Percentiles rank a stretch among this genome's conserved stretches.
Evolutionary conservation across 1,140 invertebrate genomes (phyloP).

Genomic region (Cotesia vestalis): DNA sequence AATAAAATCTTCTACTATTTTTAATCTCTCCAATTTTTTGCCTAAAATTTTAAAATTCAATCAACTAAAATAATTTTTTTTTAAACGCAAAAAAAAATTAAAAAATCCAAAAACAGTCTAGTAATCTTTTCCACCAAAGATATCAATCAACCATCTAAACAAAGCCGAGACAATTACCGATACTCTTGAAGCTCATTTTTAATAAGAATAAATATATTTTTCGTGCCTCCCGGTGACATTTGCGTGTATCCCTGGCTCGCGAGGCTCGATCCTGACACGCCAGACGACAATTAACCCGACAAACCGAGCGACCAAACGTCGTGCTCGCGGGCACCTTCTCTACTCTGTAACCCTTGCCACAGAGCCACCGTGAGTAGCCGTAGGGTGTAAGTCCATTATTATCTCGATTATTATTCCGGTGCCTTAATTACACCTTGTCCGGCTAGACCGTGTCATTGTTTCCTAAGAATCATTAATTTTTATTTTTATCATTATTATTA

Average conservation of each 20-base stretch:
- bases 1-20: too few species aligned
- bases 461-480: constrained; percentile 52
- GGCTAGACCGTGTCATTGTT: constrained; percentile 56
- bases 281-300: constrained; percentile 63
- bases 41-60: too few species aligned
- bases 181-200: not conserved
- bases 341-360: constrained; percentile 30
- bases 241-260: constrained; percentile 40
- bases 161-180: not conserved
- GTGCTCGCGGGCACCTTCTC: constrained; percentile 36
- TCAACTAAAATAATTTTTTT: too few species aligned
- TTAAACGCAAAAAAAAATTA: too few species aligned
- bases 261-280: constrained; percentile 53
- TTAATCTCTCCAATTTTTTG: too few species aligned
- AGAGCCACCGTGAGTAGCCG: constrained; percentile 25
- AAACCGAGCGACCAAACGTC: constrained; percentile 53
- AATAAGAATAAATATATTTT: constrained; percentile 30
- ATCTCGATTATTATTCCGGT: constrained; percentile 61
- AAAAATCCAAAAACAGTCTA: too few species aligned
- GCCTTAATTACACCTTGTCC: constrained; percentile 53
- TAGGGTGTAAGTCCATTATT: constrained; percentile 60
- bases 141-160: not conserved
- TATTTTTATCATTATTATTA: constrained; percentile 37
- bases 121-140: too few species aligned
- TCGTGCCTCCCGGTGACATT: constrained; percentile 45